Evolutionary conservation across 2,888 invertebrate genomes (phyloP).

Genomic region (Agriotes lineatus): DNA sequence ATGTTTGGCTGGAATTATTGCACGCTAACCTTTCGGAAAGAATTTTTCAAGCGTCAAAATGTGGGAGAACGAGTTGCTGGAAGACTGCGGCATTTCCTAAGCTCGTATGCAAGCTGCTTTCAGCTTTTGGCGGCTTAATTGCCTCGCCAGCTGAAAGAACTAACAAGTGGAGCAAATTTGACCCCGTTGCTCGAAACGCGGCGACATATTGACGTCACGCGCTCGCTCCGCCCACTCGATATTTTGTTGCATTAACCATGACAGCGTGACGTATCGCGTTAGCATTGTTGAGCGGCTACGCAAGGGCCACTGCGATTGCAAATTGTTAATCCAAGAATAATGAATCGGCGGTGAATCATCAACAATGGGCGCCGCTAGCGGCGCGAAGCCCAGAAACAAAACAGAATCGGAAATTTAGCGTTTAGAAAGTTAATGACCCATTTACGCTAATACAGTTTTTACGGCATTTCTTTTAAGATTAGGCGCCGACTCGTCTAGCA

Average conservation of each 20-base stretch:
- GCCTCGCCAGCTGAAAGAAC: slow-evolving; percentile 31
- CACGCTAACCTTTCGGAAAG: slow-evolving; percentile 12
- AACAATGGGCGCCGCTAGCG: neutral
- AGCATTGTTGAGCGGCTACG: slow-evolving; percentile 44
- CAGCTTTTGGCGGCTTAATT: slow-evolving; percentile 21
- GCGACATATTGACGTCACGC: slow-evolving; percentile 50
- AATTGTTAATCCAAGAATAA: slow-evolving; percentile 31
- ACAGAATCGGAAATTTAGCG: slow-evolving; percentile 17
- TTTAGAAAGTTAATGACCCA: slow-evolving; percentile 40
- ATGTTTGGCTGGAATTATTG: slow-evolving; percentile 11
- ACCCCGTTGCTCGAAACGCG: slow-evolving; percentile 46
- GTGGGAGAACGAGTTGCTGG: neutral
- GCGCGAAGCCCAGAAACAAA: slow-evolving; percentile 16
- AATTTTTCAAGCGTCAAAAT: neutral
- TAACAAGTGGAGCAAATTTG: slow-evolving; percentile 40
- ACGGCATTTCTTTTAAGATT: slow-evolving; percentile 27
- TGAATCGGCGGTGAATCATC: slow-evolving; percentile 26
- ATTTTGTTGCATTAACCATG: slow-evolving; percentile 49
- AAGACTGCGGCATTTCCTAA: neutral
- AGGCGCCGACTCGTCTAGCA: slow-evolving; percentile 39
- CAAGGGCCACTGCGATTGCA: slow-evolving; percentile 35
- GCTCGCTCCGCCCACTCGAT: slow-evolving; percentile 46
- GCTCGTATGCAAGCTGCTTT: slow-evolving; percentile 42
- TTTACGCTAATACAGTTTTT: slow-evolving; percentile 29
- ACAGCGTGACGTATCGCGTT: slow-evolving; percentile 51